phyloP scores from a whole-genome alignment of 2,797 vertebrate genomes.

The Gallinago stenura region DNA sequence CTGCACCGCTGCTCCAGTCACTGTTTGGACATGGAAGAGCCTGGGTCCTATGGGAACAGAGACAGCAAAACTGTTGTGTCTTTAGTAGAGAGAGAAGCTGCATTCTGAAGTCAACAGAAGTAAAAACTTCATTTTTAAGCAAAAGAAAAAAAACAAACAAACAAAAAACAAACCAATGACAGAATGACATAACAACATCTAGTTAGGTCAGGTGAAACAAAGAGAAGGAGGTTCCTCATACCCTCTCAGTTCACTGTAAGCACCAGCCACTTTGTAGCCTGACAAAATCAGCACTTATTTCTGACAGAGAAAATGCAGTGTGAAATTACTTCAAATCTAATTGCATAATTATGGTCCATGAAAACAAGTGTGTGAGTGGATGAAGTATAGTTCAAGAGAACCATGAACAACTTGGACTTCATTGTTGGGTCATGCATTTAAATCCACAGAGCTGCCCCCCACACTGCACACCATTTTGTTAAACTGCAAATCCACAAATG shows the following conservation, averaged over 20 bases:
- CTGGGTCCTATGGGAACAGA: not conserved
- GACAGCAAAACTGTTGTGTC: not conserved
- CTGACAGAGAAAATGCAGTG: not conserved
- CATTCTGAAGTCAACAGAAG: not conserved
- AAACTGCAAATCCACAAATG: not conserved
- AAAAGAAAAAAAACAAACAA: not conserved
- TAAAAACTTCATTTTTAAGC: not conserved
- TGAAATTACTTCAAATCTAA: constrained; percentile 5
- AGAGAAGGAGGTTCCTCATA: not conserved
- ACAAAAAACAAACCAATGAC: too few relatives aligned
- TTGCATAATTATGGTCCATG: not conserved
- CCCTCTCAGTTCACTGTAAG: not conserved
- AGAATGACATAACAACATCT: not conserved
- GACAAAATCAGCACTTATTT: not conserved
- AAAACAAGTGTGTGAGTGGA: constrained; percentile 8
- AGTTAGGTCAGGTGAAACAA: not conserved
- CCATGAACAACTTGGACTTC: not conserved
- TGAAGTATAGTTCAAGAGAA: constrained; percentile 1
- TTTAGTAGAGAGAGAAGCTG: not conserved
- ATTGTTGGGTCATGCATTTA: not conserved
- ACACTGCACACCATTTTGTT: not conserved
- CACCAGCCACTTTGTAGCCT: not conserved
- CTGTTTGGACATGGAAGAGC: not conserved
- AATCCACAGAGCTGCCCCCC: not conserved
- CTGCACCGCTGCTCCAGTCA: fast-evolving